These are phyloP conservation scores for Hipposideros larvatus DNA, from an alignment of 2,797 vertebrate species.

Conservation along the genomic window DNA sequence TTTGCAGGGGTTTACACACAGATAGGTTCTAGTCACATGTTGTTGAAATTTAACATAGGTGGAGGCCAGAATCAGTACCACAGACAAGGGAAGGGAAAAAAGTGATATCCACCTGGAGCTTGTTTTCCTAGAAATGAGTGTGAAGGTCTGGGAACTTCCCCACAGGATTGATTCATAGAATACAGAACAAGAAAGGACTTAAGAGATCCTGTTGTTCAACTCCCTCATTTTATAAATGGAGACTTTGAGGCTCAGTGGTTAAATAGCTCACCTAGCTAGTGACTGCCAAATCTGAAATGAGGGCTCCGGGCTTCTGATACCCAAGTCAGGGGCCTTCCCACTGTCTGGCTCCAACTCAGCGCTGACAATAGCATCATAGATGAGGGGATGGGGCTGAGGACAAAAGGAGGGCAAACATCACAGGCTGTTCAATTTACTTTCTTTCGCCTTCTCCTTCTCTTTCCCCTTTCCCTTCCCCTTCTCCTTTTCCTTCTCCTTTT, in stretches of 20 bases:
- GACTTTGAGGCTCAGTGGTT: not conserved
- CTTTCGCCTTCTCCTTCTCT: not conserved
- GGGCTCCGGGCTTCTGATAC: no score
- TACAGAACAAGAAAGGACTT: not conserved
- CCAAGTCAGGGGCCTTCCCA: not conserved
- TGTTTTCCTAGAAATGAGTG: not conserved
- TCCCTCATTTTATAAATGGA: not conserved
- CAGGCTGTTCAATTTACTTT: not conserved
- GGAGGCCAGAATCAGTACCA: not conserved
- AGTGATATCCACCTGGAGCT: no score
- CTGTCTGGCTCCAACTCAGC: not conserved
- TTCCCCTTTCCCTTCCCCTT: no score
- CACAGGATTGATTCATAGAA: no score
- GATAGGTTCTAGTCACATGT: not conserved
- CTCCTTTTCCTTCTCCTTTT: no score
- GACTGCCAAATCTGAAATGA: not conserved
- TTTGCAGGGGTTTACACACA: not conserved
- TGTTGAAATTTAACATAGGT: not conserved
- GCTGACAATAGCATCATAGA: not conserved
- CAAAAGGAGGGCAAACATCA: not conserved
- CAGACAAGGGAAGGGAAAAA: not conserved
- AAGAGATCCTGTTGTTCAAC: not conserved
- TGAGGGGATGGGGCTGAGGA: rapidly evolving
- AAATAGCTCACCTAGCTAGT: not conserved
- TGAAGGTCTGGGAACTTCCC: not conserved